Percentiles rank a stretch among this genome's conserved stretches.
Evolutionary conservation across 2,888 invertebrate genomes (phyloP).

Genomic region (Lycophotia porphyrea): DNA sequence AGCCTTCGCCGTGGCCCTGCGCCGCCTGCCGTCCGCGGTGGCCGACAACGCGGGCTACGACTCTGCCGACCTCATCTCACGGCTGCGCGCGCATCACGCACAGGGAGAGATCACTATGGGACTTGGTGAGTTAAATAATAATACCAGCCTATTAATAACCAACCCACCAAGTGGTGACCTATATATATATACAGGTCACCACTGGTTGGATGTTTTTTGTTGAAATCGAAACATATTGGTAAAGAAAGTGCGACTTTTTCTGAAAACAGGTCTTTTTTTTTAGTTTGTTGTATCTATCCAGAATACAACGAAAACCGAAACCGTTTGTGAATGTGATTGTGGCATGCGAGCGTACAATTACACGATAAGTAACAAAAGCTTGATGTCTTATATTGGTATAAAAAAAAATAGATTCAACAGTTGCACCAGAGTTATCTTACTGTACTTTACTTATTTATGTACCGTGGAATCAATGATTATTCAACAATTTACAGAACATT

Average conservation of each 20-base stretch:
- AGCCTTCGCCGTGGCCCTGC: conserved; percentile 96
- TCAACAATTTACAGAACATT: background rate
- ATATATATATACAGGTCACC: no score
- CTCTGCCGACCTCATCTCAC: conserved; percentile 98
- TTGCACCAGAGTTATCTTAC: background rate
- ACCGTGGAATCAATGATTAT: background rate
- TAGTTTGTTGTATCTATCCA: background rate
- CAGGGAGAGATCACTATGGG: conserved; percentile 94
- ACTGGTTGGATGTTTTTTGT: no score
- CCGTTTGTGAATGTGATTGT: background rate
- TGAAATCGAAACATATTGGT: background rate
- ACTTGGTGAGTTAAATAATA: conserved; percentile 90
- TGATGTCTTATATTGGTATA: background rate
- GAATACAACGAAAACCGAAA: background rate
- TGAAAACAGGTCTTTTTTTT: background rate
- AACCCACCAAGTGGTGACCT: no score
- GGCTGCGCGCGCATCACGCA: conserved; percentile 97
- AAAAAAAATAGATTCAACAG: background rate
- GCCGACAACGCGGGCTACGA: conserved; percentile 99
- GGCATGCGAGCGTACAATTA: background rate
- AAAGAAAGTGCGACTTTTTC: background rate
- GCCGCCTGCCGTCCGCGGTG: conserved; percentile 97
- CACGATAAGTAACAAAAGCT: background rate
- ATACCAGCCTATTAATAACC: background rate
- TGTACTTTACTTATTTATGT: no score